Evolutionary conservation across 2,113 vertebrate genomes (phyloP).

Genomic region (Dipodomys stephensi): DNA sequence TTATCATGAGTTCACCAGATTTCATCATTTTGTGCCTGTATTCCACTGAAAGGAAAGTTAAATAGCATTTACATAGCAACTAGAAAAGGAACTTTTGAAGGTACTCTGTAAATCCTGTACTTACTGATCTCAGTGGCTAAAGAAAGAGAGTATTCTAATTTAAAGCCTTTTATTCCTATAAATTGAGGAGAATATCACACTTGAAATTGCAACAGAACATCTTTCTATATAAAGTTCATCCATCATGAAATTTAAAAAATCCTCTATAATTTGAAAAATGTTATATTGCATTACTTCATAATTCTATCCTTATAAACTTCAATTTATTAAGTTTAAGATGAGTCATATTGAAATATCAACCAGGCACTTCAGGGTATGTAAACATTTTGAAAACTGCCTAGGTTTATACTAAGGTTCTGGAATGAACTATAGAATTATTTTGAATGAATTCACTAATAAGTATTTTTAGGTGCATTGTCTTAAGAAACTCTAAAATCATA

Average conservation of each 20-base stretch:
- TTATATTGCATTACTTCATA: not conserved
- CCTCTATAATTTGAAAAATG: not conserved
- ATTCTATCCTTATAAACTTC: not conserved
- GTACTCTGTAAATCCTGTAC: not conserved
- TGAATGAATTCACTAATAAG: not conserved
- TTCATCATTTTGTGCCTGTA: not conserved
- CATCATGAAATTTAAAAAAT: not conserved
- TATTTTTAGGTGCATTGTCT: not conserved
- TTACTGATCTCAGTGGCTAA: not conserved
- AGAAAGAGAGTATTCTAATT: not conserved
- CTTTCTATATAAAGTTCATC: not conserved
- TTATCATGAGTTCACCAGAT: too few relatives aligned
- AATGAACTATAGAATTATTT: not conserved
- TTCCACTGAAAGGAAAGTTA: not conserved
- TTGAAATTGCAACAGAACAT: not conserved
- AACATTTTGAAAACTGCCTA: not conserved
- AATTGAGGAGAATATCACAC: not conserved
- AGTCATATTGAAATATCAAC: not conserved
- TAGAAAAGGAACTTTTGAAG: not conserved
- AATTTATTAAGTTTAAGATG: not conserved
- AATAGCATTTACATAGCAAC: not conserved
- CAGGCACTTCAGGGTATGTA: not conserved
- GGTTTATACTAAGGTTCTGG: not conserved
- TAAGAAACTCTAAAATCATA: too few relatives aligned
- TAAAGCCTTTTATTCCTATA: not conserved